Evolutionary conservation across 2,113 vertebrate species (phyloP).

Genomic region (Gadus macrocephalus): DNA sequence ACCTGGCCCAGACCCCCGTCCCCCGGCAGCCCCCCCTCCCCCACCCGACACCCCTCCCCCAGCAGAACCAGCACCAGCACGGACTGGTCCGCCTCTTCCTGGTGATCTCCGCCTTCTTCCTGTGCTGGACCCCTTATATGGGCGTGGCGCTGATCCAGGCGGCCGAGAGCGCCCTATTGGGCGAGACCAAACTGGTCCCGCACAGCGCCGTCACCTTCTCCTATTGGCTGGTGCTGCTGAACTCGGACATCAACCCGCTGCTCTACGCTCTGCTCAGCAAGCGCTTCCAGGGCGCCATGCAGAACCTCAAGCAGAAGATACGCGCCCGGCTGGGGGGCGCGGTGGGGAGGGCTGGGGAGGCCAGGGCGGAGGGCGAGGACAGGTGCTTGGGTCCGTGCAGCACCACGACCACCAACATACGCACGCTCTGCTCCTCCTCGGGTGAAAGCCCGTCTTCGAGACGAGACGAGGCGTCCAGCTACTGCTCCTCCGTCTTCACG

Average conservation of each 20-base stretch:
- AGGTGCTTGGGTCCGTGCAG: conserved; percentile 35
- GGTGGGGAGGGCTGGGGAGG: conserved; percentile 23
- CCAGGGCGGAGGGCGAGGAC: conserved; percentile 32
- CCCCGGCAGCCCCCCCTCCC: conserved; percentile 20
- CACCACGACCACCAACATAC: conserved; percentile 27
- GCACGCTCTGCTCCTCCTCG: conserved; percentile 4
- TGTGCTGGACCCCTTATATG: conserved; percentile 78
- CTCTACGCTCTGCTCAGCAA: conserved; percentile 78
- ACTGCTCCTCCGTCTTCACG: conserved; percentile 58
- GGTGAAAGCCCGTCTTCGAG: conserved; percentile 21
- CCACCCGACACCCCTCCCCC: conserved; percentile 30
- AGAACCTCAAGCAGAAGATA: conserved; percentile 60
- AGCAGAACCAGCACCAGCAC: conserved; percentile 58
- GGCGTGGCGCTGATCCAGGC: conserved; percentile 71
- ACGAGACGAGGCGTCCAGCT: conserved; percentile 14
- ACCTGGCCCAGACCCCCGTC: conserved; percentile 38
- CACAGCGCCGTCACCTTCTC: conserved; percentile 68
- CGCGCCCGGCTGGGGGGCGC: conserved; percentile 42
- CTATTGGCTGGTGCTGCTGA: conserved; percentile 75
- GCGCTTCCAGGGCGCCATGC: conserved; percentile 72
- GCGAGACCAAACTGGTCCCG: conserved; percentile 59
- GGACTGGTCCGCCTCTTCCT: conserved; percentile 73
- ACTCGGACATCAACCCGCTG: conserved; percentile 78
- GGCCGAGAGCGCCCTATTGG: conserved; percentile 62
- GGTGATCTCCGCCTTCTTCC: conserved; percentile 73